Evolutionary conservation across 1,140 invertebrate species (phyloP).

Genomic region (Bombus picipes): DNA sequence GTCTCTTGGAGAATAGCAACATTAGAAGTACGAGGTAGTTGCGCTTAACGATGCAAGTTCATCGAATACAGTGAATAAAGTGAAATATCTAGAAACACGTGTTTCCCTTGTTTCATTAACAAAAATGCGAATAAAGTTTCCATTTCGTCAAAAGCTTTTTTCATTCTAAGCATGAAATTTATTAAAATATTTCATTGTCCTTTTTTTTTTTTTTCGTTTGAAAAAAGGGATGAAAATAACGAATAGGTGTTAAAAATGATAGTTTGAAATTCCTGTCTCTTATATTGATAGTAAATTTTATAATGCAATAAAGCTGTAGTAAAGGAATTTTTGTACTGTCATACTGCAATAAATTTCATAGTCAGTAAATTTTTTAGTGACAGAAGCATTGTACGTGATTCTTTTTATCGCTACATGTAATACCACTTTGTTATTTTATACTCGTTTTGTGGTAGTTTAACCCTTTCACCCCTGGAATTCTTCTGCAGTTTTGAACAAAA

Average conservation of each 20-base stretch:
- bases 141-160: not conserved
- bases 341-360: too few relatives aligned
- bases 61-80: slow-evolving; percentile 5
- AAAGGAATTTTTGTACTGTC: not conserved
- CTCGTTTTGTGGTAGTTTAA: not conserved
- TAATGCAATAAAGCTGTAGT: not conserved
- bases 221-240: not conserved
- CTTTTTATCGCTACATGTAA: not conserved
- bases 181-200: not conserved
- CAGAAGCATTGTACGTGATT: not conserved
- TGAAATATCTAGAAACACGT: slow-evolving; percentile 1
- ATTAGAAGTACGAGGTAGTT: slow-evolving; percentile 15
- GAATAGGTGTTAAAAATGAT: not conserved
- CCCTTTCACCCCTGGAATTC: not conserved
- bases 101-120: not conserved
- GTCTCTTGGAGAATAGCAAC: not conserved
- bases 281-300: not conserved
- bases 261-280: not conserved
- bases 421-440: not conserved
- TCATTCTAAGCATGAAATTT: not conserved
- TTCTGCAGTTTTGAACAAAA: not conserved
- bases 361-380: not conserved
- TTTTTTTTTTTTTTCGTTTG: not conserved
- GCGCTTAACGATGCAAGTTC: not conserved
- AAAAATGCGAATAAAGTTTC: not conserved